phyloP scores from a whole-genome alignment of 2,797 vertebrate genomes.

The Phoebastria nigripes region DNA sequence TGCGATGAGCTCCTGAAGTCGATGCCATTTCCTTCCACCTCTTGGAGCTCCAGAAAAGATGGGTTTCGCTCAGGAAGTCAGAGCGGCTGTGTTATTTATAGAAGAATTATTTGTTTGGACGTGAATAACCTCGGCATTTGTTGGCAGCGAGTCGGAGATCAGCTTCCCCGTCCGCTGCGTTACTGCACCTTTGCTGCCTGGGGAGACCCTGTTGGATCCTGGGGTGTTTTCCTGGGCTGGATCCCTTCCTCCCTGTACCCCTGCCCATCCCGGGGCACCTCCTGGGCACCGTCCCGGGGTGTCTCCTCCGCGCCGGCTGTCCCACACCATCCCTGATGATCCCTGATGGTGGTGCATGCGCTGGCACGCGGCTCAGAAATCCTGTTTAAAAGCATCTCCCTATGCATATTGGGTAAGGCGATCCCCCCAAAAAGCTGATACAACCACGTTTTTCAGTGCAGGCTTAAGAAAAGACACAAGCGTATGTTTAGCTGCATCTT shows the following conservation, averaged over 20 bases:
- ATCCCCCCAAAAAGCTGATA: accelerated
- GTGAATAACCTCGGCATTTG: not conserved
- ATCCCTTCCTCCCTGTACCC: not conserved
- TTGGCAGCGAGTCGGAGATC: not conserved
- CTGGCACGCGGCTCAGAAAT: not conserved
- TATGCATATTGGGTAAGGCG: accelerated
- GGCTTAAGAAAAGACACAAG: not conserved
- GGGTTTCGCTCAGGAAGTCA: not conserved
- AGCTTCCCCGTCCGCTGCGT: not conserved
- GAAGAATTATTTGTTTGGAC: constrained; percentile 50
- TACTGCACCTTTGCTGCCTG: not conserved
- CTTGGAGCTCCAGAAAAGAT: constrained; percentile 10
- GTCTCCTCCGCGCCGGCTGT: accelerated
- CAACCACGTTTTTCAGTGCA: not conserved
- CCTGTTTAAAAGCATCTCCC: not conserved
- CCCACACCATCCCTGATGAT: not conserved
- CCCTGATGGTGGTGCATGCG: accelerated
- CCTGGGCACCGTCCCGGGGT: accelerated
- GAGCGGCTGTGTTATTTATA: constrained; percentile 34
- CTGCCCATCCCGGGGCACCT: not conserved
- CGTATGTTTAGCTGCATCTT: not conserved
- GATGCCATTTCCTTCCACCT: not conserved
- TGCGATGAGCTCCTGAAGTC: not conserved
- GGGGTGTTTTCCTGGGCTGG: not conserved
- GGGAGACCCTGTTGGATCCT: not conserved